phyloP scores from a whole-genome alignment of 1,140 invertebrate genomes.

The Dolichoris vasculosae region DNA sequence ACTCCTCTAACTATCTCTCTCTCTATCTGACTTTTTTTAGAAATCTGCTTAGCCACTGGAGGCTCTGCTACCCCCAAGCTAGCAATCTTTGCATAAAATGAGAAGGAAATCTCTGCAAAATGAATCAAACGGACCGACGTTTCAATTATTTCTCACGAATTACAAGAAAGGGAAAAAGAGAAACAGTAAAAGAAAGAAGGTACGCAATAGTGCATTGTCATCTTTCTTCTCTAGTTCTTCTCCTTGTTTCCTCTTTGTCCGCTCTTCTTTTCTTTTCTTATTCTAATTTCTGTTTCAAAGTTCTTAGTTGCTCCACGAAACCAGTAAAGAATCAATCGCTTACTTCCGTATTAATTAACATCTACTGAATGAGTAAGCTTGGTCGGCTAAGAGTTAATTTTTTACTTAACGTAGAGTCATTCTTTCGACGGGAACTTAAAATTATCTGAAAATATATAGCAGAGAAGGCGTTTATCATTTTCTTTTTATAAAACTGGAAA shows the following conservation, averaged over 20 bases:
- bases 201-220: not conserved
- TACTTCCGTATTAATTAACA: not conserved
- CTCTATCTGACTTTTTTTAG: not conserved
- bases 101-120: conserved; percentile 65
- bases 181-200: not conserved
- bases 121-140: conserved; percentile 69
- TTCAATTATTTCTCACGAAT: conserved; percentile 68
- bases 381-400: too few species aligned
- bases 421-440: too few species aligned
- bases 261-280: not conserved
- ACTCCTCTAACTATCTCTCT: not conserved
- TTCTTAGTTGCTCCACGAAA: not conserved
- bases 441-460: too few species aligned
- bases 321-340: not conserved
- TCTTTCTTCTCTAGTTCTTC: not conserved
- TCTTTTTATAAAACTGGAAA: too few species aligned
- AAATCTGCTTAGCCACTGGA: not conserved
- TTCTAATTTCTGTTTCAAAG: not conserved
- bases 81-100: conserved; percentile 64
- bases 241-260: not conserved
- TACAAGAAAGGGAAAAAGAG: conserved; percentile 23
- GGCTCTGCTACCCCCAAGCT: conserved; percentile 25
- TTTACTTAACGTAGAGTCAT: too few species aligned
- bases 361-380: too few species aligned
- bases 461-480: too few species aligned